Evolutionary conservation across 2,888 invertebrate species (phyloP), one percentile per base, ranked within the genome.

Genomic region (Drosophila robusta): DNA sequence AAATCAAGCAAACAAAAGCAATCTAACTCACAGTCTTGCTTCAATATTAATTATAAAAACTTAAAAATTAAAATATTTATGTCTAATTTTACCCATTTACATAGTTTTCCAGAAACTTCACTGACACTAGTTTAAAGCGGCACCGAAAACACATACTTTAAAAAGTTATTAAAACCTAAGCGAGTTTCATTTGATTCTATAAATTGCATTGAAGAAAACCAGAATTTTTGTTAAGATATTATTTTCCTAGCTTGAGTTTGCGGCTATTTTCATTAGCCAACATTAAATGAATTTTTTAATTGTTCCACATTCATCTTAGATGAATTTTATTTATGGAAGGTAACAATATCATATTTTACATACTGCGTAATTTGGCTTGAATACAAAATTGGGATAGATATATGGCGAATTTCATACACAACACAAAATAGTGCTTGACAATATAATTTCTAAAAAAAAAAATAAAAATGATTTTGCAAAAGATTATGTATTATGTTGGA

Each of bases 351-450:
- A 45, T 36, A 58, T 34, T 41, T 32, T 42, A 16, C 24, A 9
- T 50, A 50, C 12, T 45, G 41, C 38, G 39, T 39, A 7, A 3
- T 44, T 12, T 38, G 1, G 6, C 7, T 41, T 16, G 5, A n/a
- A 11, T 11, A 26, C 14, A 38, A 14, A 4, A 22, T 22, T 22
- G 22, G 4, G 22, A 22, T 22, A 22, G 22, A 3, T 22, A 18
- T 39, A 24, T 46, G 24, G 8, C 49, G 11, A 8, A 32, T 9
- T 22, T 44, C 12, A 47, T 11, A 49, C 26, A 39, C 45, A 45
- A 65, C 38, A 39, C 36, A 47, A 39, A 75, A 80, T 87, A 82
- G 91, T 91, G 91, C 90, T 91, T 90, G 91, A 91, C 90, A 91
- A 91, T 91, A 90, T 91, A 80, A 90, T 90, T 91, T 91, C 70